Percentiles rank a stretch among this genome's conserved stretches.
These are phyloP conservation scores for Labeo rohita DNA, from an alignment of 2,113 vertebrate species.

Conservation along the genomic window DNA sequence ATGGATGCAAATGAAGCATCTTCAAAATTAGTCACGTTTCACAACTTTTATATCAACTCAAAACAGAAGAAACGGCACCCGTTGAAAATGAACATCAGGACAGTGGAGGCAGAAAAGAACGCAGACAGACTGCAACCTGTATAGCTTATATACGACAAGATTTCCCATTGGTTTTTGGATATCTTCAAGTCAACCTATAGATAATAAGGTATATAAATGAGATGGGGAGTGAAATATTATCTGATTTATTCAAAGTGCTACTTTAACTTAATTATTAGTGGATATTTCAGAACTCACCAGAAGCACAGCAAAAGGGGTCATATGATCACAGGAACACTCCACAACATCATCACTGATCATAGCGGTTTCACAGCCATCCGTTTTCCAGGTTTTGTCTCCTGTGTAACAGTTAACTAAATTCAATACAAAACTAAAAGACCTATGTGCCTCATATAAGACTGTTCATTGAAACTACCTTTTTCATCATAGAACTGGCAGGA, in stretches of 20 bases:
- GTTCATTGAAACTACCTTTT: constrained; percentile 19
- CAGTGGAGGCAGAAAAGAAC: constrained; percentile 63
- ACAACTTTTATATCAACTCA: background rate
- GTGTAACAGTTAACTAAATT: background rate
- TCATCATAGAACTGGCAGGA: constrained; percentile 53
- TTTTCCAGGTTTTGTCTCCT: constrained; percentile 17
- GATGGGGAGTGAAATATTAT: background rate
- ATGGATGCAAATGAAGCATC: background rate
- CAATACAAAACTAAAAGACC: background rate
- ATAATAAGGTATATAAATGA: background rate
- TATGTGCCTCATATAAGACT: background rate
- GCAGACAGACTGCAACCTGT: constrained; percentile 70
- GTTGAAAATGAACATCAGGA: constrained; percentile 61
- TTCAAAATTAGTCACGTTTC: background rate
- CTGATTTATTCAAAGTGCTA: background rate
- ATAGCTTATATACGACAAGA: constrained; percentile 70
- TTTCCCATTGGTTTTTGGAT: constrained; percentile 55
- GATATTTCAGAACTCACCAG: constrained; percentile 60
- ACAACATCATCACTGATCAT: background rate
- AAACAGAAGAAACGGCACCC: constrained; percentile 51
- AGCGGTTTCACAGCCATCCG: background rate
- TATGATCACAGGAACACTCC: constrained; percentile 63
- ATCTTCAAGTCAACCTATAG: constrained; percentile 52
- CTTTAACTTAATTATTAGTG: background rate
- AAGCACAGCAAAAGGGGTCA: constrained; percentile 71